phyloP scores from a whole-genome alignment of 2,113 vertebrate genomes.

The Hyperoodon ampullatus region DNA sequence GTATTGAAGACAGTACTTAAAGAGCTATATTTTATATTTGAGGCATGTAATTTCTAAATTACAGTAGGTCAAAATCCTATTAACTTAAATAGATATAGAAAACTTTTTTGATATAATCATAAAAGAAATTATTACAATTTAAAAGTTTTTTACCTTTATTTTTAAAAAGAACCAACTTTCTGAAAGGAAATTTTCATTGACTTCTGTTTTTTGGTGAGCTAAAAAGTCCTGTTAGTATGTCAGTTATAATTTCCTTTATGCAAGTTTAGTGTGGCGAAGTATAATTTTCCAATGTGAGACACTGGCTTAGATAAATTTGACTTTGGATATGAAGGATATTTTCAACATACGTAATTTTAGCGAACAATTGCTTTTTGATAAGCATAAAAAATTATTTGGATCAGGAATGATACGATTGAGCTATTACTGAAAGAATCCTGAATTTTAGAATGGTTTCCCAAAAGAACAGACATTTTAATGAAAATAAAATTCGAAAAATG shows the following conservation, averaged over 20 bases:
- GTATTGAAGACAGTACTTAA: not conserved
- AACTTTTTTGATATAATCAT: conserved; percentile 50
- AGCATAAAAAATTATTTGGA: conserved; percentile 51
- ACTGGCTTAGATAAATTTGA: conserved; percentile 47
- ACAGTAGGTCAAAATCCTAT: conserved; percentile 12
- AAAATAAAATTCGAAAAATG: conserved; percentile 45
- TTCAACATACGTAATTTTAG: conserved; percentile 33
- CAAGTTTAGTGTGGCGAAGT: conserved; percentile 37
- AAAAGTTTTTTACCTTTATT: conserved; percentile 63
- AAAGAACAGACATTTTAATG: conserved; percentile 49
- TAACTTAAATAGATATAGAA: conserved; percentile 42
- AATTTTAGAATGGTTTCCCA: conserved; percentile 28
- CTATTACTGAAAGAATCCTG: conserved; percentile 31
- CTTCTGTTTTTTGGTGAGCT: not conserved
- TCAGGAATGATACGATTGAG: conserved; percentile 1
- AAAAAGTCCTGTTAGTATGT: conserved; percentile 10
- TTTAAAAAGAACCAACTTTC: conserved; percentile 66
- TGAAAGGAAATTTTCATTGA: conserved; percentile 55
- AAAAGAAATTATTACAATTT: conserved; percentile 52
- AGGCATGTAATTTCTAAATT: conserved; percentile 48
- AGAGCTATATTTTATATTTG: conserved; percentile 49
- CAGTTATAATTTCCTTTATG: not conserved
- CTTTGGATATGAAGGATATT: conserved; percentile 50
- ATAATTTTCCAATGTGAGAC: conserved; percentile 21
- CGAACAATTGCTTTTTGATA: conserved; percentile 44